Base-by-base conservation (phyloP, 2,888 invertebrate genomes). In the Drosophila incognita region DNA sequence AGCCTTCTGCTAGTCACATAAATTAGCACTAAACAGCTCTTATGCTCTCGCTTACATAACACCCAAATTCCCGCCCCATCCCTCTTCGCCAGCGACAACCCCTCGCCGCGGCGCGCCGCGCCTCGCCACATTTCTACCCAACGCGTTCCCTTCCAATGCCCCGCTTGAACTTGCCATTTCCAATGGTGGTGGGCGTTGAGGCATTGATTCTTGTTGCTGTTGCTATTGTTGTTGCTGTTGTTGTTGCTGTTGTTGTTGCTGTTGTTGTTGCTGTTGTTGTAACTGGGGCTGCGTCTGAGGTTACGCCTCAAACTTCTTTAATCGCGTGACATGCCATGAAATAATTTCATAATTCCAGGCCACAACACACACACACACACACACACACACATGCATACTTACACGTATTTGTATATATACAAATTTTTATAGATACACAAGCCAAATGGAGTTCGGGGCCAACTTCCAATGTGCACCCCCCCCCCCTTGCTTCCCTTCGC, bases 281-380 rank as follows among this genome's bases (percentile, higher is more conserved):
- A 40, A 56, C 66, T 65, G 38, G 27, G 51, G 27, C 52, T 62
- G 64, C 51, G 52, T 35, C 38, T 52, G 64, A 53, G 66, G 65
- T 67, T 67, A 64, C 46, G 57, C 53, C 69, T 78, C 60, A 40
- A 67, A 79, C 81, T 77, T 81, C 83, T 74, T 79, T 56, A 83
- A 81, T 83, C 86, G 86, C 86, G 83, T 83, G 86, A 81, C 83
- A 70, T 62, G 81, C 66, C 71, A 69, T 74, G 69, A 82, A 76
- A 85, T 78, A 71, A 75, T 84, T 83, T 85, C 74, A 83, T 83
- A 83, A 81, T 83, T 85, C 79, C 79, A 74, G 82, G 74, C 76
- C 82, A 65, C 60, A 58, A 53, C 58, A 54, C 53, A 58, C 49
- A 69, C 66, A 64, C 18, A 66, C n/a, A n/a, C n/a, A n/a, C 33